A percentile compares a stretch with the other conserved stretches of the same genome.
Evolutionary conservation across 2,797 vertebrate genomes (phyloP).

Genomic region (Diplodus puntazzo): DNA sequence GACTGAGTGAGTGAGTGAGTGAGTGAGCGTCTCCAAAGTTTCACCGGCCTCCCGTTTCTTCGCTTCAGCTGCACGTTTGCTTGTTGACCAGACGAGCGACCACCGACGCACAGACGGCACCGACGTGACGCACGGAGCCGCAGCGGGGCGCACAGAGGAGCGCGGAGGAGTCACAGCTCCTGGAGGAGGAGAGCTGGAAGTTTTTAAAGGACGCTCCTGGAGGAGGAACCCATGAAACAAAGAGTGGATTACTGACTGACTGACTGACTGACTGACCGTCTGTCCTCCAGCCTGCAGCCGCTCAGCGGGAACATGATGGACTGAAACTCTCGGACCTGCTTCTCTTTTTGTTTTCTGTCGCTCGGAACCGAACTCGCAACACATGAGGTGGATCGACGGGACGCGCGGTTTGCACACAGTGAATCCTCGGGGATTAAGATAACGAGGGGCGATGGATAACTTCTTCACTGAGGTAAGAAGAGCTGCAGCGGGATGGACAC

Average conservation of each 20-base stretch:
- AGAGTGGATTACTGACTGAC: constrained; percentile 61
- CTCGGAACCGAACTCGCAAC: constrained; percentile 61
- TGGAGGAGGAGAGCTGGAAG: not conserved
- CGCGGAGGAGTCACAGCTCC: not conserved
- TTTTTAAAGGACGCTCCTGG: constrained; percentile 50
- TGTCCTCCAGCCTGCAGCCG: constrained; percentile 32
- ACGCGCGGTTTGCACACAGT: constrained; percentile 43
- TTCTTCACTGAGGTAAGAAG: constrained; percentile 90
- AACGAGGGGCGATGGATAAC: constrained; percentile 85
- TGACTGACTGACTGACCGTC: not conserved
- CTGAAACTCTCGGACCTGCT: constrained; percentile 15
- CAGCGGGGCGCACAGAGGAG: not conserved
- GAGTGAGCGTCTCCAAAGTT: constrained; percentile 68
- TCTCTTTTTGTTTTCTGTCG: too few species aligned
- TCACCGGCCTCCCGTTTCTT: constrained; percentile 17
- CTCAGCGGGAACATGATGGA: constrained; percentile 51
- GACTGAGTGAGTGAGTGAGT: constrained; percentile 14
- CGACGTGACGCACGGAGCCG: too few species aligned
- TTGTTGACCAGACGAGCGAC: constrained; percentile 19
- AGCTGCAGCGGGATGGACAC: not conserved
- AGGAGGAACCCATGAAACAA: constrained; percentile 80
- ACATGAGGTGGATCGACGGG: constrained; percentile 65
- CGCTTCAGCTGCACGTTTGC: constrained; percentile 20
- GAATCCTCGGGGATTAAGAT: constrained; percentile 67
- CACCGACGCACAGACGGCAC: not conserved